Conservation (phyloP, 2,113 vertebrate genomes). For the Alectura lathami region DNA sequence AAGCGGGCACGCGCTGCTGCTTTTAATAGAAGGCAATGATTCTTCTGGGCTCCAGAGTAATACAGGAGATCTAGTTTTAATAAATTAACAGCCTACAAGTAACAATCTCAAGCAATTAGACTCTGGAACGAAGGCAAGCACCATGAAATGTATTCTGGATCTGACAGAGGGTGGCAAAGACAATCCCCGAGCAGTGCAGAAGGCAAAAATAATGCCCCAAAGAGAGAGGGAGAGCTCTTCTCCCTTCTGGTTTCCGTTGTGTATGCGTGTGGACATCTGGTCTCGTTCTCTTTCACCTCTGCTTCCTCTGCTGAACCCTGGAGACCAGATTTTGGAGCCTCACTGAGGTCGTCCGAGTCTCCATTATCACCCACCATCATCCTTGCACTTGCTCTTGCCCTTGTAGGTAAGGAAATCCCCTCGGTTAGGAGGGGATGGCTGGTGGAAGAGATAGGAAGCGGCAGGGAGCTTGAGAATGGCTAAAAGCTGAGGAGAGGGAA, state of each 20-base stretch:
- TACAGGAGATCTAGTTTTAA: slow-evolving; percentile 59
- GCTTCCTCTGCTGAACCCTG: background rate
- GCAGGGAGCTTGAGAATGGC: background rate
- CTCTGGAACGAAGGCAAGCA: slow-evolving; percentile 49
- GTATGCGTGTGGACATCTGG: background rate
- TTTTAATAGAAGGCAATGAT: slow-evolving; percentile 71
- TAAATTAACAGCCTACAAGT: slow-evolving; percentile 70
- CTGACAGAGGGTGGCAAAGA: background rate
- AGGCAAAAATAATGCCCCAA: background rate
- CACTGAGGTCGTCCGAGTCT: background rate
- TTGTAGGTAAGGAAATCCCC: background rate
- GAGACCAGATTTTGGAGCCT: background rate
- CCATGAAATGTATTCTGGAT: slow-evolving; percentile 63
- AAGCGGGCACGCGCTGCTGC: slow-evolving; percentile 39
- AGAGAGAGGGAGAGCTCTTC: background rate
- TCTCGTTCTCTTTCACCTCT: background rate
- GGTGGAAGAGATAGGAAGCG: background rate
- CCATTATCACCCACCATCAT: background rate
- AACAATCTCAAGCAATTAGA: slow-evolving; percentile 71
- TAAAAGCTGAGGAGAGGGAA: background rate
- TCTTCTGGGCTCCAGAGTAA: slow-evolving; percentile 61
- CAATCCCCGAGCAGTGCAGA: background rate
- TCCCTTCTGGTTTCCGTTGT: background rate
- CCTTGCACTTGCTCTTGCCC: background rate
- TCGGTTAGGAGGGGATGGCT: background rate